Conservation (phyloP, 2,113 vertebrate genomes). For the Girardinichthys multiradiatus region DNA sequence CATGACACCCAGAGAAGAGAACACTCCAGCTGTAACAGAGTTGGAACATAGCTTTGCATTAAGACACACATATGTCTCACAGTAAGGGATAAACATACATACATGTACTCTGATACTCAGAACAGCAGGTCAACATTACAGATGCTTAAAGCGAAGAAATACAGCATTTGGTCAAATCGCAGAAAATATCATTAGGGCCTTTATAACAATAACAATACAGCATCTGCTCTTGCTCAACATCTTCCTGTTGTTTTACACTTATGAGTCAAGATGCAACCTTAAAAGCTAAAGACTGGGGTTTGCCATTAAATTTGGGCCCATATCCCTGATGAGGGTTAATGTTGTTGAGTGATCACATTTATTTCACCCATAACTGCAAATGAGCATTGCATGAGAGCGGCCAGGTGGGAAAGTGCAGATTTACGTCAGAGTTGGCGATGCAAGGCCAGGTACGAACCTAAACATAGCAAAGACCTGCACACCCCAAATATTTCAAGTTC, state of each 20-base stretch:
- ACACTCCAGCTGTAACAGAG: slow-evolving; percentile 58
- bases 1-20: slow-evolving; percentile 34
- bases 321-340: background rate
- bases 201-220: background rate
- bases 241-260: background rate
- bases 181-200: background rate
- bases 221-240: slow-evolving; percentile 1
- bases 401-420: slow-evolving; percentile 14
- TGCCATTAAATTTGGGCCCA: background rate
- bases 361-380: slow-evolving; percentile 60
- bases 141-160: slow-evolving; percentile 24
- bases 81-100: background rate
- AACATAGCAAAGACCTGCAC: slow-evolving; percentile 16
- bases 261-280: background rate
- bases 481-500: slow-evolving; percentile 3
- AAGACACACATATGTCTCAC: slow-evolving; percentile 21
- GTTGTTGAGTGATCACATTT: slow-evolving; percentile 56
- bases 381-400: slow-evolving; percentile 17
- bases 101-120: slow-evolving; percentile 20
- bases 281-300: background rate
- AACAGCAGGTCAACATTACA: slow-evolving; percentile 49
- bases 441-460: background rate
- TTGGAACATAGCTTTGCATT: slow-evolving; percentile 25
- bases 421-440: background rate
- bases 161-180: slow-evolving; percentile 25